Percentiles rank a stretch among this genome's conserved stretches.
Conservation (phyloP, 2,113 vertebrate genomes). For the Piprites chloris region DNA sequence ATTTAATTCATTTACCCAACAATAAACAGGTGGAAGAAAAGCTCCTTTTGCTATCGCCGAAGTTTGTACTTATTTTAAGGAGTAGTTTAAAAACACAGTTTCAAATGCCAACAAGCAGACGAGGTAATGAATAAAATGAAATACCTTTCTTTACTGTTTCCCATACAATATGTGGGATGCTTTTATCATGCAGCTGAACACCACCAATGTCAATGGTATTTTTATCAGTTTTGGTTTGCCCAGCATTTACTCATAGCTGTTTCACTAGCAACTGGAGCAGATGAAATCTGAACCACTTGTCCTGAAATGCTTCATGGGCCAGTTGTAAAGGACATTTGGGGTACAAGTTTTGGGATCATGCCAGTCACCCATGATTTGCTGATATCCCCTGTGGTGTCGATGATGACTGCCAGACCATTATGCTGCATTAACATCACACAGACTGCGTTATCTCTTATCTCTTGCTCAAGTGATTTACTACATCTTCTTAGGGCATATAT, state of each 20-base stretch:
- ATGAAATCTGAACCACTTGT: not conserved
- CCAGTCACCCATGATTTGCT: constrained; percentile 24
- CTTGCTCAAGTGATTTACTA: not conserved
- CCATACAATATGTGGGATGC: not conserved
- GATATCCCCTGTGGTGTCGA: not conserved
- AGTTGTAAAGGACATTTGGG: not conserved
- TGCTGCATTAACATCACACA: constrained; percentile 59
- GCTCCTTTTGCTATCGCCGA: not conserved
- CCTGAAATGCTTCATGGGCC: constrained; percentile 9
- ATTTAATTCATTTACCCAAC: not conserved
- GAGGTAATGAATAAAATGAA: not conserved
- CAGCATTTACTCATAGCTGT: not conserved
- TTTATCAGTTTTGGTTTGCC: not conserved
- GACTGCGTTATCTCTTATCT: not conserved
- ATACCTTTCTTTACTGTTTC: not conserved
- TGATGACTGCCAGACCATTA: constrained; percentile 18
- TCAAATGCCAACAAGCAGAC: not conserved
- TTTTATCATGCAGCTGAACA: not conserved
- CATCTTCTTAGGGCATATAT: not conserved
- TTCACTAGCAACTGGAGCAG: not conserved
- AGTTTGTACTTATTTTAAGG: not conserved
- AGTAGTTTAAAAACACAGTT: not conserved
- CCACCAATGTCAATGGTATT: not conserved
- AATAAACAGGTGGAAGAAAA: not conserved
- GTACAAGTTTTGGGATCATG: not conserved